Conservation (phyloP, 2,797 vertebrate species). For the Ptychobarbus kaznakovi region DNA sequence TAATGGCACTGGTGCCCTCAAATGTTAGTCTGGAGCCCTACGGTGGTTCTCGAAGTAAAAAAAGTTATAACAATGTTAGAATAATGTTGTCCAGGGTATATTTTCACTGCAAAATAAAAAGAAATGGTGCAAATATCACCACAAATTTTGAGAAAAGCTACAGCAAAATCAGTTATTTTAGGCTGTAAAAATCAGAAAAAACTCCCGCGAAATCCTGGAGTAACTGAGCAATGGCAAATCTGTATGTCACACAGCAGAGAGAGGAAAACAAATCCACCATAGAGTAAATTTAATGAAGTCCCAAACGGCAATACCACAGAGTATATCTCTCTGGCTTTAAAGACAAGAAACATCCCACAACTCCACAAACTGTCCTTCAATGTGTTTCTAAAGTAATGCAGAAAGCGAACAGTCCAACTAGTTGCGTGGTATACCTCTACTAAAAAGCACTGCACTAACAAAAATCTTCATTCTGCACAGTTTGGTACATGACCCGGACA, state of each 20-base stretch:
- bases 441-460: background rate
- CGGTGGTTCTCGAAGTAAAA: too few species aligned
- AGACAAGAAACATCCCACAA: constrained; percentile 68
- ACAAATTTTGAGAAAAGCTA: too few species aligned
- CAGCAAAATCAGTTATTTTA: too few species aligned
- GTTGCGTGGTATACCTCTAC: background rate
- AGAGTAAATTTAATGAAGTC: constrained; percentile 81
- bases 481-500: background rate
- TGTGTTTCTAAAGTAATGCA: constrained; percentile 38
- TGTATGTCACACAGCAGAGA: constrained; percentile 73
- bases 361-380: constrained; percentile 66
- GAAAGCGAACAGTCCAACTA: constrained; percentile 11
- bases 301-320: constrained; percentile 73
- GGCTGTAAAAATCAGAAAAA: too few species aligned
- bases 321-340: constrained; percentile 62
- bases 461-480: background rate
- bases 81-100: too few species aligned
- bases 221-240: constrained; percentile 63
- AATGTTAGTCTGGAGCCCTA: too few species aligned
- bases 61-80: too few species aligned
- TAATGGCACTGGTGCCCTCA: too few species aligned
- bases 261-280: constrained; percentile 74
- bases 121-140: too few species aligned
- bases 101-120: too few species aligned
- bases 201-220: too few species aligned